Conservation (phyloP, 1,140 invertebrate species). For the Sycobia sp. region DNA sequence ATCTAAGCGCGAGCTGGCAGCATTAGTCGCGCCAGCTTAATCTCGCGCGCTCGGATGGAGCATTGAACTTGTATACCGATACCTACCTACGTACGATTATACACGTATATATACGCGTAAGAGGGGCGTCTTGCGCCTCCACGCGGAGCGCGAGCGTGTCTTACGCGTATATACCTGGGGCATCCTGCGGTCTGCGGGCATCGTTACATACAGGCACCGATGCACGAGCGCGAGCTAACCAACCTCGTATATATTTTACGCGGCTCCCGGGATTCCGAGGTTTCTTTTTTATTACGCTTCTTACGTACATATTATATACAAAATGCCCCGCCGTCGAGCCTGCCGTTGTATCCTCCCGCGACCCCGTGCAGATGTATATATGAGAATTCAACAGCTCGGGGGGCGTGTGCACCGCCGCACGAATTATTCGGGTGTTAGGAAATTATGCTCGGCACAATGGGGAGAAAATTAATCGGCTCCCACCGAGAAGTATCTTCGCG, state of each 20-base stretch:
- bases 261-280: constrained; percentile 4
- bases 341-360: no score
- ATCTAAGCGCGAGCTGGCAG: no score
- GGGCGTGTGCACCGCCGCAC: background rate
- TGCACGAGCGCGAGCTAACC: background rate
- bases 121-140: no score
- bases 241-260: background rate
- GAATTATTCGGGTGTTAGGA: constrained; percentile 21
- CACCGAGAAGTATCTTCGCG: no score
- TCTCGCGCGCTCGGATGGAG: background rate
- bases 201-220: background rate
- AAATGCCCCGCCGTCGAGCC: background rate
- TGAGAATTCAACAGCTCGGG: background rate
- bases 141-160: no score
- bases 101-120: no score
- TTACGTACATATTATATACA: no score
- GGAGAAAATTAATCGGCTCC: constrained; percentile 14
- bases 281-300: constrained; percentile 12
- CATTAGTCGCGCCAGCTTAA: constrained; percentile 29
- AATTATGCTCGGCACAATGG: constrained; percentile 12
- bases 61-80: no score
- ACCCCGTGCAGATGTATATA: no score
- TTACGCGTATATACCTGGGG: background rate
- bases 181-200: background rate
- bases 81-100: background rate